Evolutionary conservation across 2,888 invertebrate species (phyloP).

Genomic region (Ochropacha duplaris): DNA sequence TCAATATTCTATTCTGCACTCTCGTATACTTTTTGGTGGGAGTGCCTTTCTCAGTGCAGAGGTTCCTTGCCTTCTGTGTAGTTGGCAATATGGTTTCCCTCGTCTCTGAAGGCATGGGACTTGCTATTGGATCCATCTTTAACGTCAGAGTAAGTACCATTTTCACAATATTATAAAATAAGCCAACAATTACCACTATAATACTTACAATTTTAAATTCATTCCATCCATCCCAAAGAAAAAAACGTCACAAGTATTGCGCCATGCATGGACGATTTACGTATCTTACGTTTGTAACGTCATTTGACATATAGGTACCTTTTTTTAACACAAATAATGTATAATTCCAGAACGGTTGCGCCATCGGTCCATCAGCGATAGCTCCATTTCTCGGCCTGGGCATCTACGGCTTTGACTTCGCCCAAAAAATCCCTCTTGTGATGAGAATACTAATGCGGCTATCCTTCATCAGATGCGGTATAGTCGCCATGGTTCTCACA

Average conservation of each 20-base stretch:
- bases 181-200: too few relatives aligned
- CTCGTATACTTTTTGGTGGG: conserved; percentile 86
- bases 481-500: conserved; percentile 84
- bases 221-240: too few relatives aligned
- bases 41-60: conserved; percentile 84
- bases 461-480: conserved; percentile 86
- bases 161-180: neutral
- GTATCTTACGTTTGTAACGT: too few relatives aligned
- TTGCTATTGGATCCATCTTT: conserved; percentile 89
- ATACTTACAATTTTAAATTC: too few relatives aligned
- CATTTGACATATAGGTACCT: too few relatives aligned
- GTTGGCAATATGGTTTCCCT: conserved; percentile 87
- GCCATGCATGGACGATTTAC: too few relatives aligned
- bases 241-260: too few relatives aligned
- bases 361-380: conserved; percentile 85
- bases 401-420: conserved; percentile 88
- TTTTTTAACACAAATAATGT: neutral
- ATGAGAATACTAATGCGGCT: conserved; percentile 86
- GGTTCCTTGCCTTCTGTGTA: conserved; percentile 86
- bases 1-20: conserved; percentile 84
- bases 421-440: conserved; percentile 82
- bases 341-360: conserved; percentile 85
- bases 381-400: conserved; percentile 87
- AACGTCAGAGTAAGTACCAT: conserved; percentile 82
- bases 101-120: conserved; percentile 90